Conservation (phyloP, 1,140 invertebrate genomes). For the Meloidogyne chitwoodi region DNA sequence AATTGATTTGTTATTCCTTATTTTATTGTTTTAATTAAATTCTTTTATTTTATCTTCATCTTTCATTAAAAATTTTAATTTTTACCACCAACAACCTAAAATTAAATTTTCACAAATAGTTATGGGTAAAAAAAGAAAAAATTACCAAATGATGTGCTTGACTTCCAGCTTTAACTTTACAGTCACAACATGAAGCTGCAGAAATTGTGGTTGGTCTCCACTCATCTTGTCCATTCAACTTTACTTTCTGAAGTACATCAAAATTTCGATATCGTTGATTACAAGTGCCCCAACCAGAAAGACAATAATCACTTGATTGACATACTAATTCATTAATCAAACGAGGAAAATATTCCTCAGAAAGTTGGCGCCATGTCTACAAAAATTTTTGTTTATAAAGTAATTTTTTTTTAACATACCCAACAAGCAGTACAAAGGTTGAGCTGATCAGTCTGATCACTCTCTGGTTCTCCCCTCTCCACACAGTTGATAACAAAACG, state of each 20-base stretch:
- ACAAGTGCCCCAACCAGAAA: slow-evolving; percentile 29
- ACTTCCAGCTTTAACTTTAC: slow-evolving; percentile 44
- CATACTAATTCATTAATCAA: slow-evolving; percentile 33
- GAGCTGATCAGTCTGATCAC: slow-evolving; percentile 34
- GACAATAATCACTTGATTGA: background rate
- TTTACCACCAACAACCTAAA: slow-evolving; percentile 16
- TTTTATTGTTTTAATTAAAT: background rate
- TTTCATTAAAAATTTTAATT: background rate
- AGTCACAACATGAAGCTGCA: slow-evolving; percentile 39
- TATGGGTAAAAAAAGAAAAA: background rate
- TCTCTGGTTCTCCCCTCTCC: slow-evolving; percentile 40
- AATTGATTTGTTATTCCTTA: no score
- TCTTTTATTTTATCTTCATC: background rate
- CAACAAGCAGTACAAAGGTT: slow-evolving; percentile 44
- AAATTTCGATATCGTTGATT: slow-evolving; percentile 40
- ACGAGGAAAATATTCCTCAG: slow-evolving; percentile 41
- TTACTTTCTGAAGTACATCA: slow-evolving; percentile 34
- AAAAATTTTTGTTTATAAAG: background rate
- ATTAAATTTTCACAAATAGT: background rate
- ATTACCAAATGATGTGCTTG: slow-evolving; percentile 35
- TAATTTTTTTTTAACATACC: background rate
- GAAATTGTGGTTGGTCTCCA: slow-evolving; percentile 43
- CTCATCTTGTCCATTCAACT: slow-evolving; percentile 24
- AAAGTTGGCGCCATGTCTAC: slow-evolving; percentile 25
- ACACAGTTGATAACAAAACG: slow-evolving; percentile 46